Conservation (phyloP, 2,797 vertebrate species). For the Coregonus ussuriensis region DNA sequence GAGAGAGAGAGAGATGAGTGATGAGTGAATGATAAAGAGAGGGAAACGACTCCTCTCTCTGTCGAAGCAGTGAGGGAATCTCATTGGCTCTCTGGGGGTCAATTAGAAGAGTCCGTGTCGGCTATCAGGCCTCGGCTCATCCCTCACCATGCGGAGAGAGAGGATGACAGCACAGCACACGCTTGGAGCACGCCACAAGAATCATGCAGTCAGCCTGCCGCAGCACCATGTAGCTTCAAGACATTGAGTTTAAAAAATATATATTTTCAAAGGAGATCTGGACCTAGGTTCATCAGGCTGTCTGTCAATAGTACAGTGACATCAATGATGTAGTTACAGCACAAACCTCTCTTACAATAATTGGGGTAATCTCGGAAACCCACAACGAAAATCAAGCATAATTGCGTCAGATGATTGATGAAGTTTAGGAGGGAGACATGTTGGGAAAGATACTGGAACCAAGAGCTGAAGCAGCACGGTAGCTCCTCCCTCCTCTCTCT, state of each 20-base stretch:
- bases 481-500: too few species aligned
- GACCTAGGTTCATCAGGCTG: neutral
- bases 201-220: neutral
- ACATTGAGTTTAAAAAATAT: neutral
- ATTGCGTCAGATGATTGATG: neutral
- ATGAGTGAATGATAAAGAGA: neutral
- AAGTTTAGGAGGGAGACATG: neutral
- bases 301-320: neutral
- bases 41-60: too few species aligned
- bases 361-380: neutral
- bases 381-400: too few species aligned
- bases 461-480: neutral
- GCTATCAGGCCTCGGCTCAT: conserved; percentile 12
- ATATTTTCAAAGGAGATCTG: neutral
- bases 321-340: neutral
- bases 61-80: conserved; percentile 49
- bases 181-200: neutral
- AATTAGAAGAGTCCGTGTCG: conserved; percentile 62
- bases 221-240: neutral
- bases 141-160: neutral
- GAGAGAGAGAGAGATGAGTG: conserved; percentile 50
- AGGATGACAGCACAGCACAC: neutral
- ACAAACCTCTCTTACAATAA: neutral
- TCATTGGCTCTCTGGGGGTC: conserved; percentile 64
- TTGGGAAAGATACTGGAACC: neutral